Conservation (phyloP, 64 coral and sea anemone species). For the Porites lutea region DNA sequence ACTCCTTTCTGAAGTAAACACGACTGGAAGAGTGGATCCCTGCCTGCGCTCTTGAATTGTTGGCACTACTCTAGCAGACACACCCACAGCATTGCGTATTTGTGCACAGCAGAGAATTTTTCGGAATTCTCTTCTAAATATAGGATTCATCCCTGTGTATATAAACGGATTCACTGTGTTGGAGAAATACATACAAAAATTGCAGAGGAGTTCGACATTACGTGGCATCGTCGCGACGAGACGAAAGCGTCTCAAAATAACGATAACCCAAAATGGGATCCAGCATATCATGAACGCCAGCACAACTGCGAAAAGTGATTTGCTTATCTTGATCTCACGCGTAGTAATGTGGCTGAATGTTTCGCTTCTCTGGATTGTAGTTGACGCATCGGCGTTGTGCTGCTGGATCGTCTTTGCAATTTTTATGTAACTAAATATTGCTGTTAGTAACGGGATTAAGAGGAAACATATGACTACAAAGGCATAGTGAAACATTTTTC, state of each 20-base stretch:
- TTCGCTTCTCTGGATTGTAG: not conserved
- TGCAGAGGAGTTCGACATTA: too few relatives aligned
- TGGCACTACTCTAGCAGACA: too few relatives aligned
- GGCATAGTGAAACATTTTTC: not conserved
- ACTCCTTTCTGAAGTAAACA: too few relatives aligned
- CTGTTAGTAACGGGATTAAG: not conserved
- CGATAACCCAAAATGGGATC: too few relatives aligned
- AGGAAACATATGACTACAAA: not conserved
- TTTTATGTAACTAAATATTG: not conserved
- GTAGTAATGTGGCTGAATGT: not conserved
- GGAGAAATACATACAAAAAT: too few relatives aligned
- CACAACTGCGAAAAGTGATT: constrained; percentile 16
- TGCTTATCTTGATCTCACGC: not conserved
- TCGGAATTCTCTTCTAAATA: too few relatives aligned
- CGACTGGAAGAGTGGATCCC: too few relatives aligned
- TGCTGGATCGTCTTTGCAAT: not conserved
- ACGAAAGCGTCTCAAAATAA: not conserved
- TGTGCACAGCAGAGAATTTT: constrained; percentile 2
- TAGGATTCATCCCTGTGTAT: too few relatives aligned
- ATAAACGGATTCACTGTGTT: too few relatives aligned
- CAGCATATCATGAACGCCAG: not conserved
- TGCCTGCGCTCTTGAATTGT: too few relatives aligned
- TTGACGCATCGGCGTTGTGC: not conserved
- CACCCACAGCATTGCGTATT: not conserved
- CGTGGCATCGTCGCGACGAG: not conserved